Evolutionary conservation across 2,888 invertebrate species (phyloP), one percentile per base, ranked within the genome.

Genomic region (Pseudococcus longispinus): DNA sequence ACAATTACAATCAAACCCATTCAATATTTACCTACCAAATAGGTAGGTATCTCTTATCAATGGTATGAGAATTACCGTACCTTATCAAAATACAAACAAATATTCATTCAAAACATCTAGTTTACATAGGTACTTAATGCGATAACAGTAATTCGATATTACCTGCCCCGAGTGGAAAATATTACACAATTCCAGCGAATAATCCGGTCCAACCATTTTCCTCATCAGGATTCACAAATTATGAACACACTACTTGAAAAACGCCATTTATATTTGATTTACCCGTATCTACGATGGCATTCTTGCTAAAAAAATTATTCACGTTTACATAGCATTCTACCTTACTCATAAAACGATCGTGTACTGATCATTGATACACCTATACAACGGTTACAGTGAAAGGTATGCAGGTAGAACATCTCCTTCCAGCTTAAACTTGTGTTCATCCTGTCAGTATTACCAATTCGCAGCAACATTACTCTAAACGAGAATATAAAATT

Each of bases 161-260:
- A 96, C 96, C 93, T 96, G 95, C 88, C 96, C 96, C 46, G 96
- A 96, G 91, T 97, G 96, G 90, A 95, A 97, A 87, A 97, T 95
- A 91, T 96, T 96, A 90, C 95, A 94, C 89, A 97, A 92, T 90
- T 97, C 97, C 90, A 97, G 92, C 84, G 95, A 94, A 91, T 96
- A 97, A 90, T 97, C 97, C 90, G 94, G 94, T 85, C 95, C 94
- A 89, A 89, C 89, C 89, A 89, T 89, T 88, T 88, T 88, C n/a
- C 88, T 85, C 60, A 60, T 80, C 4, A 15, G 42, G 8, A 80
- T 8, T 42, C 42, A 80, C 77, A 1, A 13, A 65, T 9, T 65
- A 29, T 18, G 20, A 8, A 60, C 23, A 29, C n/a, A 70, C 70
- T 29, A 70, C 2, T 29, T 70, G 0, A 18, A 4, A 29, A 15